phyloP scores from a whole-genome alignment of 92 coral and sea anemone species.

The Heliopora coerulea region DNA sequence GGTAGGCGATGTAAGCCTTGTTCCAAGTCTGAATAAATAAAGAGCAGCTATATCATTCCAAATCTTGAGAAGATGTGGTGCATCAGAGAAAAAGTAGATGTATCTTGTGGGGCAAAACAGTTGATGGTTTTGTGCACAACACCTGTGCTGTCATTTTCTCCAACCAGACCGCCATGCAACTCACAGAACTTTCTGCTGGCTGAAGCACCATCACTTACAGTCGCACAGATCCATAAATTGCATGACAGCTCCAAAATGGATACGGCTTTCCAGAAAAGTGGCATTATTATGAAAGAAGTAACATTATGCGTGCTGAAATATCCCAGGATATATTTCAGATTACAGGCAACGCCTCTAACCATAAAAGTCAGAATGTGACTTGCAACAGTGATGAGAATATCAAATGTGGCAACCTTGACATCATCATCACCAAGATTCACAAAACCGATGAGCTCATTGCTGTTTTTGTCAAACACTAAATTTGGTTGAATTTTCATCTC shows the following conservation, averaged over 20 bases:
- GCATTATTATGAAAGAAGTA: conserved; percentile 22
- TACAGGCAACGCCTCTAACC: too few relatives aligned
- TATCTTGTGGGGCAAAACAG: conserved; percentile 18
- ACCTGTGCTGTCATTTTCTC: neutral
- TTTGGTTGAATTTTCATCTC: conserved; percentile 37
- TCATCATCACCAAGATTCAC: too few relatives aligned
- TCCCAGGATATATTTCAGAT: too few relatives aligned
- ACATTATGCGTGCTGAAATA: too few relatives aligned
- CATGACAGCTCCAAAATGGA: too few relatives aligned
- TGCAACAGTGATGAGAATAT: neutral
- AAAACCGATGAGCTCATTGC: too few relatives aligned
- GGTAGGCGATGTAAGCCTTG: conserved; percentile 55
- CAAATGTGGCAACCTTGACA: neutral
- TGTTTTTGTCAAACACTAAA: conserved; percentile 35
- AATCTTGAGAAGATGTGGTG: conserved; percentile 41
- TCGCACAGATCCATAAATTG: conserved; percentile 14
- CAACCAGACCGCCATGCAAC: neutral
- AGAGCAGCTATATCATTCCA: conserved; percentile 49
- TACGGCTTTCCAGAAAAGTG: conserved; percentile 28
- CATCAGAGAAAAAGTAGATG: conserved; percentile 39
- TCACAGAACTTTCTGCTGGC: neutral
- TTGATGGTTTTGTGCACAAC: conserved; percentile 15
- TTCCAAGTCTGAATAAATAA: conserved; percentile 40
- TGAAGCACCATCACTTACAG: conserved; percentile 32
- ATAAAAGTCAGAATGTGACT: neutral